These are phyloP conservation scores for Ariolimax columbianus DNA, from an alignment of 2,888 invertebrate genomes.

Conservation along the genomic window DNA sequence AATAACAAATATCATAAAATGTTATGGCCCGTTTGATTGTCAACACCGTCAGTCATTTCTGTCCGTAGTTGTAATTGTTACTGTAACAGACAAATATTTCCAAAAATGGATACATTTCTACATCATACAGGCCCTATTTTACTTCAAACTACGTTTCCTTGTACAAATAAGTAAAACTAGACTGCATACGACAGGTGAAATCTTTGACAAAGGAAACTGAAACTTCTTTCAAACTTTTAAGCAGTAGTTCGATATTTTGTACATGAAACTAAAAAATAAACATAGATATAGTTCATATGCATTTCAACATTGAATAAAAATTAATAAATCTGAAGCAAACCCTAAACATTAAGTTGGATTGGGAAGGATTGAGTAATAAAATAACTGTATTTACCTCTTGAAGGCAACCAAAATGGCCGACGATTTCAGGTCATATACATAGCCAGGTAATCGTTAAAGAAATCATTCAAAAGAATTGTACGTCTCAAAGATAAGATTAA, in stretches of 20 bases:
- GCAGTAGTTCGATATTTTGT: not conserved
- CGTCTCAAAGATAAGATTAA: too few relatives aligned
- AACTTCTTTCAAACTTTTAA: not conserved
- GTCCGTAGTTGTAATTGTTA: too few relatives aligned
- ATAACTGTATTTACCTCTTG: conserved; percentile 18
- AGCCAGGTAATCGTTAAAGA: conserved; percentile 15
- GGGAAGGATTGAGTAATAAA: not conserved
- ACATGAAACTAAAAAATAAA: not conserved
- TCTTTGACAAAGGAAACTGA: not conserved
- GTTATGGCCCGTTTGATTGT: too few relatives aligned
- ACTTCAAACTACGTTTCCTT: too few relatives aligned
- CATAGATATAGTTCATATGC: not conserved
- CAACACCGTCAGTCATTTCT: too few relatives aligned
- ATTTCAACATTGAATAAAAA: not conserved
- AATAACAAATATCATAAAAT: too few relatives aligned
- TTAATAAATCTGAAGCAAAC: not conserved
- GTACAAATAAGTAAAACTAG: too few relatives aligned
- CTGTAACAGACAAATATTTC: too few relatives aligned
- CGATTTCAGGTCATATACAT: not conserved
- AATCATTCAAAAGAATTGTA: too few relatives aligned
- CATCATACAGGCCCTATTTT: too few relatives aligned
- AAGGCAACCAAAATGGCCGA: conserved; percentile 41
- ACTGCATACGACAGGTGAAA: too few relatives aligned
- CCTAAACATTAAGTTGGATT: not conserved
- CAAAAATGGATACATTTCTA: too few relatives aligned